These are phyloP conservation scores for Aphidius ervi DNA, from an alignment of 1,140 invertebrate species.

Conservation along the genomic window DNA sequence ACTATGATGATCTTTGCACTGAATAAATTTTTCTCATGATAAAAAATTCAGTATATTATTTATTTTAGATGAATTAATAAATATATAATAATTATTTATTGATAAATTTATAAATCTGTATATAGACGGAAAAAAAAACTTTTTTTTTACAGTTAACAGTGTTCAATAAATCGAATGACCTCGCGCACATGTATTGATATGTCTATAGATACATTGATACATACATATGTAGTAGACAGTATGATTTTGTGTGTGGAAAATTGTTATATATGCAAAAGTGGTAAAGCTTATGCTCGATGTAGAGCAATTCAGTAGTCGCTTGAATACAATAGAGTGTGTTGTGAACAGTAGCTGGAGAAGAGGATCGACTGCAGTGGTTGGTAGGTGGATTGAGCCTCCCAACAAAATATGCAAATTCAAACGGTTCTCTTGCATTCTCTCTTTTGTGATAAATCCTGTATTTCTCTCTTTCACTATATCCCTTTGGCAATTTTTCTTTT, in stretches of 20 bases:
- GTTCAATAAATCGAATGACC: too few species aligned
- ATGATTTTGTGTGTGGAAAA: slow-evolving; percentile 7
- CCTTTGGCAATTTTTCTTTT: slow-evolving; percentile 41
- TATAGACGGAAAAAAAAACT: too few species aligned
- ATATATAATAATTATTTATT: too few species aligned
- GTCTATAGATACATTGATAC: too few species aligned
- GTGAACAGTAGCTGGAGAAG: slow-evolving; percentile 22
- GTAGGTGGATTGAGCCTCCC: background rate
- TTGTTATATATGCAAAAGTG: slow-evolving; percentile 48
- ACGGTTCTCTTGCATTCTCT: background rate
- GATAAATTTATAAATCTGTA: too few species aligned
- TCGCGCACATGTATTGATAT: too few species aligned
- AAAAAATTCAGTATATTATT: too few species aligned
- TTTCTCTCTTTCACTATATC: slow-evolving; percentile 18
- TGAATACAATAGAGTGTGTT: slow-evolving; percentile 39
- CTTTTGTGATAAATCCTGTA: background rate
- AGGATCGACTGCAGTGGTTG: slow-evolving; percentile 13
- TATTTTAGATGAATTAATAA: too few species aligned
- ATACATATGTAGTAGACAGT: too few species aligned
- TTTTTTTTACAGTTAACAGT: too few species aligned
- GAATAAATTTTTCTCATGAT: too few species aligned
- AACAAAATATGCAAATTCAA: slow-evolving; percentile 14
- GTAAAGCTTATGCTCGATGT: slow-evolving; percentile 42
- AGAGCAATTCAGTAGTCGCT: slow-evolving; percentile 44
- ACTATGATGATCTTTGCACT: too few species aligned